phyloP scores from a whole-genome alignment of 2,113 vertebrate genomes.

The Phrynosoma blainvillii region DNA sequence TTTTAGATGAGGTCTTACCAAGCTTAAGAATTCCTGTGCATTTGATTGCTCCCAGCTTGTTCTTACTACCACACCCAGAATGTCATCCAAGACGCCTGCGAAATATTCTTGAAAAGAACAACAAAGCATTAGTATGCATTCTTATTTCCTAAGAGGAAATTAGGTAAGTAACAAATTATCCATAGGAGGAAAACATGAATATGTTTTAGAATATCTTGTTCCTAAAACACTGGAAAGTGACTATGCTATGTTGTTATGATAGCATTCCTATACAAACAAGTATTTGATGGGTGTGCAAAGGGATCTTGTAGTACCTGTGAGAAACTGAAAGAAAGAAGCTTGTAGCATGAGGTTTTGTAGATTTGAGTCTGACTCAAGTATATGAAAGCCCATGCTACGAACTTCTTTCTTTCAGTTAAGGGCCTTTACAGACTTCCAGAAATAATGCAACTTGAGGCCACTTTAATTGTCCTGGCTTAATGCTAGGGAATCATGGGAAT shows the following conservation, averaged over 20 bases:
- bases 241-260: background rate
- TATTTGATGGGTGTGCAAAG: too few relatives aligned
- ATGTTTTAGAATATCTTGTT: accelerated
- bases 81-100: conserved; percentile 30
- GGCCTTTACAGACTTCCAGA: too few relatives aligned
- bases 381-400: too few relatives aligned
- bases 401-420: too few relatives aligned
- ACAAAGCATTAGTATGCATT: background rate
- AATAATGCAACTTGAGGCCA: too few relatives aligned
- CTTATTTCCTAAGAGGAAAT: conserved; percentile 12
- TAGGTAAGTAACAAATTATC: background rate
- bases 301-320: too few relatives aligned
- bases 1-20: background rate
- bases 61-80: background rate
- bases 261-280: background rate
- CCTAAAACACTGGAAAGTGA: background rate
- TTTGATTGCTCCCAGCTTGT: background rate
- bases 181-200: background rate
- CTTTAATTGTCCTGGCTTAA: too few relatives aligned
- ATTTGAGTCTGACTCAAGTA: too few relatives aligned
- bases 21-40: conserved; percentile 17
- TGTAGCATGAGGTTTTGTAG: too few relatives aligned
- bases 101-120: background rate
- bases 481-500: too few relatives aligned
- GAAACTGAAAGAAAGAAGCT: too few relatives aligned